Evolutionary conservation across 2,888 invertebrate genomes (phyloP), one percentile per base, ranked within the genome.

Genomic region (Drosophila trichaetosa): DNA sequence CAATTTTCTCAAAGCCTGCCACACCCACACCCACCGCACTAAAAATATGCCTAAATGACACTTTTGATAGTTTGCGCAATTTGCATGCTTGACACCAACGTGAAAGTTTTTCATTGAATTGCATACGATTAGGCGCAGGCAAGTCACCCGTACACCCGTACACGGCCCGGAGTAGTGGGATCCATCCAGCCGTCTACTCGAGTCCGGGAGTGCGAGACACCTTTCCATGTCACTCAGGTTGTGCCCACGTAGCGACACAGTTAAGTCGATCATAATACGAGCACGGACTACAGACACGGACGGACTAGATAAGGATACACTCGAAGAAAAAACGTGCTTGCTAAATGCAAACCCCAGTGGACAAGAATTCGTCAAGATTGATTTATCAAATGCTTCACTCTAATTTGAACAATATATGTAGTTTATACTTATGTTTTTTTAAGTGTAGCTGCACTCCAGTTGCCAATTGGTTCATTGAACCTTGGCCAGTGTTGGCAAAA

Each of bases 41-140:
- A 73, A 31, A 61, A 76, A 83, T 86, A 77, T 86, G 81, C 66
- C 69, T 67, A 79, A 83, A 86, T 87, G 85, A 85, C 85, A 85
- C 86, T 87, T 87, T 83, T 69, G 72, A 81, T 74, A 76, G 54
- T 73, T 75, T 59, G 59, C 57, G 86, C 82, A 85, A 87, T 85
- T 87, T 85, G 83, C 86, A 87, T 77, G 85, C 88, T 86, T 82
- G 80, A 87, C 88, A 76, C 86, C 88, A 72, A 63, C 65, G 51
- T 77, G 73, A 83, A 83, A 64, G 73, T 71, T 78, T 71, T 13
- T 3, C 18, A 59, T n/a, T 68, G 52, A 29, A 64, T n/a, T 70
- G 76, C 73, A 70, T 65, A 73, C 29, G 67, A 73, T 76, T 76
- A 73, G 57, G 66, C 51, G 63, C 8, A 4, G 24, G 24, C 46